Base-by-base conservation (phyloP, 2,888 invertebrate species). In the Flexamia atlantica region DNA sequence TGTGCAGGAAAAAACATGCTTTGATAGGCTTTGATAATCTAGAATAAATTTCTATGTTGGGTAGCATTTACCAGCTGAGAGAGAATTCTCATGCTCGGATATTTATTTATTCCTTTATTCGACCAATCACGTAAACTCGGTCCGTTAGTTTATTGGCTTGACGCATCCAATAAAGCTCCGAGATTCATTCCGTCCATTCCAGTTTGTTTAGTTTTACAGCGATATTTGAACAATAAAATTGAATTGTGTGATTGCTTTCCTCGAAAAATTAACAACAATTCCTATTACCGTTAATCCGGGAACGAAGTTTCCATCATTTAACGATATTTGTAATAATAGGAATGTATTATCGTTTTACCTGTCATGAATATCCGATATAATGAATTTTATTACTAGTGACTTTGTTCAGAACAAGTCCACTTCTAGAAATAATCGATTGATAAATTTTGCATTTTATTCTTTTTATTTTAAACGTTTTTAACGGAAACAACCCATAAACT, bases 161-260 rank as follows among this genome's bases (percentile, higher is more conserved):
- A 28, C 64, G 28, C 28, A 17, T 64, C 64, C 64, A 64, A 64
- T 64, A 64, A 28, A 64, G 30, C 64, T 64, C 20, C 25, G 64
- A 64, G 64, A 64, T 64, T 64, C 64, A 64, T 64, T 64, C 57
- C 57, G 57, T 23, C 23, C 57, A 57, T 57, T 57, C 64, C 64
- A 64, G 25, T 64, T 64, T 64, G 64, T 64, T 64, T 64, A 64
- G 64, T 64, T 64, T 64, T 64, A 28, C 64, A 64, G 64, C 28
- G 64, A 64, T 64, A 28, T 64, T 64, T 64, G 30, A 64, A 64
- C 64, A 64, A 64, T 64, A 64, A 28, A 64, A 64, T 64, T 64
- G 64, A 64, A 64, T 64, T 14, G 64, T 28, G 64, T 64, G 64
- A 64, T 64, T 64, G 64, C 53, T 64, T 64, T 12, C 17, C 64